Base-by-base conservation (phyloP, 2,888 invertebrate species). In the Crepidodera aurea region DNA sequence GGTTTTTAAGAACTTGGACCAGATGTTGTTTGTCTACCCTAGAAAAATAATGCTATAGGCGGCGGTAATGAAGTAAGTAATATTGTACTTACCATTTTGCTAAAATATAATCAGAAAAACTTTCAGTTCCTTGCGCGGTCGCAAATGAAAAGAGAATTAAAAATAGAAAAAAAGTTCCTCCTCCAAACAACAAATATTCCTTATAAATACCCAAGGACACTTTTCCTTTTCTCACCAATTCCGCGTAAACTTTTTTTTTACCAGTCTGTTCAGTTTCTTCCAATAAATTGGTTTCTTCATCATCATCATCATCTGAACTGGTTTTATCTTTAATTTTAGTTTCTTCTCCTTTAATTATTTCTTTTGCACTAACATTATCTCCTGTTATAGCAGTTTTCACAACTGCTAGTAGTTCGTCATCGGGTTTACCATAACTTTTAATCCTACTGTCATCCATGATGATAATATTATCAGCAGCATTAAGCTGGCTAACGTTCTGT, bases 111-210 rank as follows among this genome's bases (percentile, higher is more conserved):
- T 76, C 75, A 0, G 74, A 70, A 65, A 69, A 73, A 50, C 73
- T 71, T 16, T 71, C 51, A 7, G 69, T 55, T 5, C 66, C 53
- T 58, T 79, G 77, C 1, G 73, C 71, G 5, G 61, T 13, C 4
- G 71, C 51, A 48, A 74, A 78, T 3, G 73, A n/a, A 18, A 69
- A 3, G 1, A 77, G 34, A 34, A 75, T 66, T 16, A 74, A 55
- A 12, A 71, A 18, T 16, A 76, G 37, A 7, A 75, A 62, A 13
- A 69, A 66, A 13, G 70, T 60, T 34, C 79, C 78, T 19, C 78
- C 77, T 51, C 74, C 74, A 53, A 70, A 75, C 48, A 67, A 66
- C 40, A 75, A 72, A 62, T 79, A 79, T 53, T 73, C 67, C 8
- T 67, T 68, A 57, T 78, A 79, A 22, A 77, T 72, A 12, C 51